Conservation (phyloP, 2,888 invertebrate species). For the Melanophora roralis region DNA sequence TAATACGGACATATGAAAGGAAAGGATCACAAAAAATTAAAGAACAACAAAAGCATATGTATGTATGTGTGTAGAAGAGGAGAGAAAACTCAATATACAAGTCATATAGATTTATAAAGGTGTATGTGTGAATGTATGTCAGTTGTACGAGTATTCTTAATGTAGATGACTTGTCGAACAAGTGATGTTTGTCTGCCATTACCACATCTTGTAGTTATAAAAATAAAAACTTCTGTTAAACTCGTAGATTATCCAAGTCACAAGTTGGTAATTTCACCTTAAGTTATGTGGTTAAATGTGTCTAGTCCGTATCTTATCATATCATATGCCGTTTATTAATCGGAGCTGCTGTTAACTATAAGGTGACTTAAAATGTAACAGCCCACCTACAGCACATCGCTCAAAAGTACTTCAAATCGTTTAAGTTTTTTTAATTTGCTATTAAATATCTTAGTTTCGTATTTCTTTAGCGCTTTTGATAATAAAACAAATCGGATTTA, state of each 20-base stretch:
- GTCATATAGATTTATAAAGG: background rate
- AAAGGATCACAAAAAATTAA: constrained; percentile 26
- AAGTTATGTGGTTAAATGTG: background rate
- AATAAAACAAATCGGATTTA: too few relatives aligned
- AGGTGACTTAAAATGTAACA: too few relatives aligned
- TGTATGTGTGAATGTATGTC: background rate
- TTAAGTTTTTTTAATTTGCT: too few relatives aligned
- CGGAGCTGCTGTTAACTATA: too few relatives aligned
- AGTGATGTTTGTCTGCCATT: background rate
- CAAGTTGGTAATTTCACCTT: constrained; percentile 48
- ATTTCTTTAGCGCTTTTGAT: too few relatives aligned
- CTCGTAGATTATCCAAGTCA: constrained; percentile 38
- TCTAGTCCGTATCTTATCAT: background rate
- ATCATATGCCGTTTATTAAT: background rate
- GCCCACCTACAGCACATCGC: too few relatives aligned
- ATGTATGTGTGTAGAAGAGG: background rate
- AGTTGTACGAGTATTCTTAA: background rate
- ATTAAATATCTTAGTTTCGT: too few relatives aligned
- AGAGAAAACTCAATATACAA: background rate
- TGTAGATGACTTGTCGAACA: constrained; percentile 42
- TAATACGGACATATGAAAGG: constrained; percentile 53
- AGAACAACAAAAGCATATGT: background rate
- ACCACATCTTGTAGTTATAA: background rate
- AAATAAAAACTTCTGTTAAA: constrained; percentile 16
- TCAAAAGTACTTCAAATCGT: too few relatives aligned